Evolutionary conservation across 2,888 invertebrate species (phyloP).

Genomic region (Synanthedon vespiformis): DNA sequence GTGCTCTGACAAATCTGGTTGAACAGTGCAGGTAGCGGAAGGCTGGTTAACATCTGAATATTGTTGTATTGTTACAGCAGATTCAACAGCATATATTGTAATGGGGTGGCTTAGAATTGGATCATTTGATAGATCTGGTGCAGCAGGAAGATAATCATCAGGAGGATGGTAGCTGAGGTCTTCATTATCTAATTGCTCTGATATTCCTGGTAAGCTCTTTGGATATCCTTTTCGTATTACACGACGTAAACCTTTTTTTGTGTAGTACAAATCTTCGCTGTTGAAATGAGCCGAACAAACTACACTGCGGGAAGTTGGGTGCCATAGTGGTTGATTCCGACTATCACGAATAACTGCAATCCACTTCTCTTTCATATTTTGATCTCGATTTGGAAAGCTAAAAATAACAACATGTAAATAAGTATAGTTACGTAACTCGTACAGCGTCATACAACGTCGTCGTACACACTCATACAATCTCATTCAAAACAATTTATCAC

Average conservation of each 20-base stretch:
- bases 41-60: too few species aligned
- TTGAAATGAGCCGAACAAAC: conserved; percentile 6
- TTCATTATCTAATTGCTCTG: background rate
- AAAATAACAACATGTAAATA: background rate
- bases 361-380: conserved; percentile 4
- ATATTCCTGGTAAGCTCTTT: conserved; percentile 1
- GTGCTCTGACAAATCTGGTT: conserved; percentile 1
- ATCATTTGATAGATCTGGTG: background rate
- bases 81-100: too few species aligned
- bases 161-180: background rate
- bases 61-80: too few species aligned
- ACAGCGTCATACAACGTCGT: too few species aligned
- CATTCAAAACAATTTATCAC: too few species aligned
- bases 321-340: conserved; percentile 5
- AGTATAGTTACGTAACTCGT: too few species aligned
- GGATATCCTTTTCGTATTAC: conserved; percentile 5
- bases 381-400: conserved; percentile 5
- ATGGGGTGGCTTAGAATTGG: too few species aligned
- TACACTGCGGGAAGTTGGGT: conserved; percentile 4
- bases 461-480: too few species aligned
- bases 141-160: background rate
- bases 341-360: conserved; percentile 5
- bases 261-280: conserved; percentile 4
- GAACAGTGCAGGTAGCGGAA: background rate
- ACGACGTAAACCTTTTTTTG: conserved; percentile 5